Conservation (phyloP, 2,797 vertebrate genomes). For the Paramormyrops hopkinsi region DNA sequence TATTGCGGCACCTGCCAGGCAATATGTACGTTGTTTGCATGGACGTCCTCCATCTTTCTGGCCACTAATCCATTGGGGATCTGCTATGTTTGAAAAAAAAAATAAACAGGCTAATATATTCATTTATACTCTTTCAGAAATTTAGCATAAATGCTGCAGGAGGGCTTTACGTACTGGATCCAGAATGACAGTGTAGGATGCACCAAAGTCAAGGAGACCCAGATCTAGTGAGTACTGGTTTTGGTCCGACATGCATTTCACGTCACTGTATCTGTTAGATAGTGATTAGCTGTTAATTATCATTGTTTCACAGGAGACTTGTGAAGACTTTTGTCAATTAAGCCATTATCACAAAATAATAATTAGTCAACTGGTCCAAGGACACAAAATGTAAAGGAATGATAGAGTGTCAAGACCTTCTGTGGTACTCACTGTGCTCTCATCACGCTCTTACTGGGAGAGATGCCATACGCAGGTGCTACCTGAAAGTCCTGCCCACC, state of each 20-base stretch:
- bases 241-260: constrained; percentile 44
- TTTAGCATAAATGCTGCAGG: not conserved
- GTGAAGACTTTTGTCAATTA: not conserved
- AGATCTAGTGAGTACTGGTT: constrained; percentile 56
- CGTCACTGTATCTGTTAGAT: constrained; percentile 60
- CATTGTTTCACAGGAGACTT: not conserved
- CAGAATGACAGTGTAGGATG: constrained; percentile 73
- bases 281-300: constrained; percentile 14
- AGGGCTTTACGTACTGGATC: constrained; percentile 57
- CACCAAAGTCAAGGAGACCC: constrained; percentile 81
- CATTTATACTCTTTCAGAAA: not conserved
- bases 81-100: not conserved
- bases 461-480: constrained; percentile 49
- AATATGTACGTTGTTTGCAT: constrained; percentile 75
- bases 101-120: not conserved
- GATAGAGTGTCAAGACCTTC: constrained; percentile 13
- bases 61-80: constrained; percentile 11
- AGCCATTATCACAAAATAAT: not conserved
- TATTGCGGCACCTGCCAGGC: constrained; percentile 93
- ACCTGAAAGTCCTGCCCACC: constrained; percentile 42
- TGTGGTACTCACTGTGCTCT: constrained; percentile 60
- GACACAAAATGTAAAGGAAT: not conserved
- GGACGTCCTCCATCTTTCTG: constrained; percentile 68
- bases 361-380: not conserved
- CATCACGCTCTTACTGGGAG: constrained; percentile 48